These are phyloP conservation scores for Coelopa frigida DNA, from an alignment of 1,140 invertebrate species.

Conservation along the genomic window DNA sequence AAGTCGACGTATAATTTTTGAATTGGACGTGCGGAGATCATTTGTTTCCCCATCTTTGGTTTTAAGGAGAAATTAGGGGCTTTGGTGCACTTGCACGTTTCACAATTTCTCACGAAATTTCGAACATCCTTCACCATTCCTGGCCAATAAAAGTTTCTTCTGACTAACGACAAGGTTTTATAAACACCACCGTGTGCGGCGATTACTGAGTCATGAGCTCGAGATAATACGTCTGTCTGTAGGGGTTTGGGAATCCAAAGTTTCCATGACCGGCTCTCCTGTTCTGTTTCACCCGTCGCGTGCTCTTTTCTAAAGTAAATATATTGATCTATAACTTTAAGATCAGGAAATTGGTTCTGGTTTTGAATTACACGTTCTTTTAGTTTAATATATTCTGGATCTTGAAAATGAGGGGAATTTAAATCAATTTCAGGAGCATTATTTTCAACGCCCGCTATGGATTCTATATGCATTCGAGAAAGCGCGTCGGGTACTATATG, in stretches of 20 bases:
- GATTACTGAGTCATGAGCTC: neutral
- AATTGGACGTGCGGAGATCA: no score
- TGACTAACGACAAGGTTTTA: neutral
- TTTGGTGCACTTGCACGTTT: conserved; percentile 1
- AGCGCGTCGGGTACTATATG: conserved; percentile 1
- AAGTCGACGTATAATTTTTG: conserved; percentile 8
- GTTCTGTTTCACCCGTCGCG: no score
- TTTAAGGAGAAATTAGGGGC: neutral
- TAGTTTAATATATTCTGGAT: no score
- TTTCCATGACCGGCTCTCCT: no score
- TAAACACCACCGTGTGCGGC: neutral
- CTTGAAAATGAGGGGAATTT: conserved; percentile 1
- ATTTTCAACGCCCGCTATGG: neutral
- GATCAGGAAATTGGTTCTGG: no score
- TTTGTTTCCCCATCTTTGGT: neutral
- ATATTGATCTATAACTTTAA: no score
- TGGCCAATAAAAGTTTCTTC: neutral
- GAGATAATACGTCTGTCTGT: neutral
- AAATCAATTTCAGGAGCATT: neutral
- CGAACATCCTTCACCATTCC: conserved; percentile 5
- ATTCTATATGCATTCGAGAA: neutral
- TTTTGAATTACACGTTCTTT: no score
- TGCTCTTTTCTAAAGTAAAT: no score
- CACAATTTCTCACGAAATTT: neutral
- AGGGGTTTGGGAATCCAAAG: conserved; percentile 1